These are phyloP conservation scores for Phyllotreta striolata DNA, from an alignment of 2,888 invertebrate species.

Conservation along the genomic window DNA sequence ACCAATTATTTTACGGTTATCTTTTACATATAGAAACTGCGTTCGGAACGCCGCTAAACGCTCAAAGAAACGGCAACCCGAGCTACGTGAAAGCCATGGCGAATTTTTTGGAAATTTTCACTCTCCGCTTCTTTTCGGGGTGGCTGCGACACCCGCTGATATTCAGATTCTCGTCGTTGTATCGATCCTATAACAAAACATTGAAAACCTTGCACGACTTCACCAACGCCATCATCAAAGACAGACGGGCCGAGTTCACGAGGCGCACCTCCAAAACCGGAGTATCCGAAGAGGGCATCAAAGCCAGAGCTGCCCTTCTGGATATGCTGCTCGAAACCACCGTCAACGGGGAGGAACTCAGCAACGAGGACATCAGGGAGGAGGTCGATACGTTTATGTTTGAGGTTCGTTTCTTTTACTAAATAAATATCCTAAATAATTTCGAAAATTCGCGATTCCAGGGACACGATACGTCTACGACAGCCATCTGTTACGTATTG, in stretches of 20 bases:
- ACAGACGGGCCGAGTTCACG: conserved; percentile 57
- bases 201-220: conserved; percentile 65
- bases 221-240: conserved; percentile 65
- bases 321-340: conserved; percentile 61
- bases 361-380: conserved; percentile 64
- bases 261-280: conserved; percentile 27
- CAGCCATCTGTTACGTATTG: conserved; percentile 64
- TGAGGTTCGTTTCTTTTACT: conserved; percentile 54
- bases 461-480: conserved; percentile 67
- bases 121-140: conserved; percentile 47
- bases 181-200: conserved; percentile 59
- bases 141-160: conserved; percentile 47
- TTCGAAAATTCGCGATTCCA: conserved; percentile 36
- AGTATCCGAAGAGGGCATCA: conserved; percentile 44
- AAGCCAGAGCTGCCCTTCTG: conserved; percentile 46
- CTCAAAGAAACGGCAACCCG: conserved; percentile 57
- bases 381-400: conserved; percentile 69
- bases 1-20: conserved; percentile 14
- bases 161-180: conserved; percentile 46
- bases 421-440: not conserved
- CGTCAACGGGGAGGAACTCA: conserved; percentile 58
- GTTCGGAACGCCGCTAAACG: conserved; percentile 65
- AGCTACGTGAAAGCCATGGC: conserved; percentile 62
- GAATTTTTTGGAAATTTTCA: conserved; percentile 47
- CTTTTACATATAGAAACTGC: conserved; percentile 62